These are phyloP conservation scores for Paradisaea rubra DNA, from an alignment of 2,113 vertebrate species.

Conservation along the genomic window DNA sequence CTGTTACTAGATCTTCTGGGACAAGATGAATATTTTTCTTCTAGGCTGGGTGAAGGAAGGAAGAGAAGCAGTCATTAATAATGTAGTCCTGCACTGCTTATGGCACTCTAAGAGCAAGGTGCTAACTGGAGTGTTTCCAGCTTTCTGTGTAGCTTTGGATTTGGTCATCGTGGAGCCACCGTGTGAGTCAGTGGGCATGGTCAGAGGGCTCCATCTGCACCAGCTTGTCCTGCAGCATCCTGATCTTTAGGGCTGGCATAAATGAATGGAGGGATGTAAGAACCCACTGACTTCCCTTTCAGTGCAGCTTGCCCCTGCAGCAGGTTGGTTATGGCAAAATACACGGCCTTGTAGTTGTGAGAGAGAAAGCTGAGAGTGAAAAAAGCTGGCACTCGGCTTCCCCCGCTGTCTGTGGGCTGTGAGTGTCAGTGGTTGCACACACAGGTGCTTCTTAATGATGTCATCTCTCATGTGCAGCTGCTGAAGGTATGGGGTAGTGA, in stretches of 20 bases:
- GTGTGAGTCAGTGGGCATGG: neutral
- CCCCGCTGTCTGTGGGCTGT: neutral
- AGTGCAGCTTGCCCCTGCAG: neutral
- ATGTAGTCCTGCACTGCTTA: neutral
- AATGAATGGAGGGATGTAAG: neutral
- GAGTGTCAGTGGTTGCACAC: neutral
- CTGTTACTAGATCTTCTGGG: neutral
- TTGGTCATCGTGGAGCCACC: neutral
- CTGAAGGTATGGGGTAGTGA: neutral
- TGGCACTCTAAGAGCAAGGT: fast-evolving
- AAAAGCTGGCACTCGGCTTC: neutral
- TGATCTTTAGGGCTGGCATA: neutral
- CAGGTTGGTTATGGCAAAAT: neutral
- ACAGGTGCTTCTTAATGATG: neutral
- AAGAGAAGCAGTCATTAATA: neutral
- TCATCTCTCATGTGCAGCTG: neutral
- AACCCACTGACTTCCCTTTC: neutral
- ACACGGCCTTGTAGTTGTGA: neutral
- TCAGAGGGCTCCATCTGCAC: neutral
- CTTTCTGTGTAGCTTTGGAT: neutral
- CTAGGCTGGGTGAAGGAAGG: neutral
- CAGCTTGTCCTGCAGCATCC: neutral
- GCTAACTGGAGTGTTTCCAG: neutral
- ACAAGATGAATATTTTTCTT: neutral
- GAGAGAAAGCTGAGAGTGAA: neutral